Percentiles rank a stretch among this genome's conserved stretches.
Conservation (phyloP, 2,113 vertebrate species). For the Aegithalos caudatus region DNA sequence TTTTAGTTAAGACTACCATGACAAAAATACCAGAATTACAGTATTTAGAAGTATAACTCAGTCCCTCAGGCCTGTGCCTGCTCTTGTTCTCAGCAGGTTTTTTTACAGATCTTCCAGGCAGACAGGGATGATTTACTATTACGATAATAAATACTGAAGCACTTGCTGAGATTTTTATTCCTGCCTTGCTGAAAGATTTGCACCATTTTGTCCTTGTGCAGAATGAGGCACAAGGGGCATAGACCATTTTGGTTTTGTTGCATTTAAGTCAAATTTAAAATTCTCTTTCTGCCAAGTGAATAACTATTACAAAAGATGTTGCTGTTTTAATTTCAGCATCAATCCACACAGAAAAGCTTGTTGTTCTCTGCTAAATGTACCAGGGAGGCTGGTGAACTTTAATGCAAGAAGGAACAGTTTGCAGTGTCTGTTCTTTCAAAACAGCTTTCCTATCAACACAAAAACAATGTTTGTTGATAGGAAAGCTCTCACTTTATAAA, state of each 20-base stretch:
- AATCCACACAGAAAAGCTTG: neutral
- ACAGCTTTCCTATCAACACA: neutral
- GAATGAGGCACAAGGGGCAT: neutral
- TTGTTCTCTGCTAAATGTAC: neutral
- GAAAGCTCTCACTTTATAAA: neutral
- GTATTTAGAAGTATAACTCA: neutral
- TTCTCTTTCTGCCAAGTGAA: neutral
- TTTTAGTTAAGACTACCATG: neutral
- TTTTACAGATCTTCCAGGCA: neutral
- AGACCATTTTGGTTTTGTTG: neutral
- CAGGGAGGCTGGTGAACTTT: conserved; percentile 14
- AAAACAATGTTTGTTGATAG: conserved; percentile 6
- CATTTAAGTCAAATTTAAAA: neutral
- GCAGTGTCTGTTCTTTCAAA: conserved; percentile 22
- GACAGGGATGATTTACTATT: conserved; percentile 4
- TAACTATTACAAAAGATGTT: neutral
- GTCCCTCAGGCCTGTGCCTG: neutral
- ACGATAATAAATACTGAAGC: neutral
- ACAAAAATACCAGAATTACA: neutral
- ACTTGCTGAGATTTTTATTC: neutral
- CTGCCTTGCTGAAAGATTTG: neutral
- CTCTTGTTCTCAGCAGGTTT: neutral
- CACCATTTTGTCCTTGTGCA: neutral
- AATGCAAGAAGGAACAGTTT: conserved; percentile 4
- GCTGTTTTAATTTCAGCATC: neutral